Evolutionary conservation across 2,113 vertebrate genomes (phyloP).

Genomic region (Cavia porcellus): DNA sequence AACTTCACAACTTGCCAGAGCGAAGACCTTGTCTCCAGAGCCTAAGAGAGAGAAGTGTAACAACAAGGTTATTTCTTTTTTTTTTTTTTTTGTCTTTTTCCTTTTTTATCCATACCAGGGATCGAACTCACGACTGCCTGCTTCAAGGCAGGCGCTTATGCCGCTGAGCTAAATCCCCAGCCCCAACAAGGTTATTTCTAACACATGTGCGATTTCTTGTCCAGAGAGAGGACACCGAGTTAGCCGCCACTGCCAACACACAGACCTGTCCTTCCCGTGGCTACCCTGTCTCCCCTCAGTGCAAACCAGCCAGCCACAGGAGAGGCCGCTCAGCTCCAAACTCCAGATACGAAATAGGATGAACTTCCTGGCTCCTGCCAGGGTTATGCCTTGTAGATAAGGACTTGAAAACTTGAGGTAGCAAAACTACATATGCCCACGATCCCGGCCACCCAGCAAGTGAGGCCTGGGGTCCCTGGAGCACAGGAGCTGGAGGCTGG

Average conservation of each 20-base stretch:
- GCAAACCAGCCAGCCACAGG: neutral
- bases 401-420: neutral
- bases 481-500: neutral
- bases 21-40: conserved; percentile 98
- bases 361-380: conserved; percentile 15
- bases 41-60: conserved; percentile 87
- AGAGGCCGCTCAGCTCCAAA: neutral
- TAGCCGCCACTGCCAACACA: neutral
- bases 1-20: conserved; percentile 96
- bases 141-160: no score
- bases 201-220: neutral
- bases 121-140: no score
- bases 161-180: no score
- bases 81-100: no score
- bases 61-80: conserved; percentile 28
- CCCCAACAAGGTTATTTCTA: conserved; percentile 29
- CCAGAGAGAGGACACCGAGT: neutral
- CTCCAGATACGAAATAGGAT: neutral
- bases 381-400: neutral
- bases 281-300: neutral
- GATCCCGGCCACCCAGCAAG: neutral
- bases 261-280: neutral
- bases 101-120: no score
- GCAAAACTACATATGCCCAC: neutral
- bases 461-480: neutral